phyloP scores from a whole-genome alignment of 2,888 invertebrate genomes.

The Kuschelorhynchus macadamiae region DNA sequence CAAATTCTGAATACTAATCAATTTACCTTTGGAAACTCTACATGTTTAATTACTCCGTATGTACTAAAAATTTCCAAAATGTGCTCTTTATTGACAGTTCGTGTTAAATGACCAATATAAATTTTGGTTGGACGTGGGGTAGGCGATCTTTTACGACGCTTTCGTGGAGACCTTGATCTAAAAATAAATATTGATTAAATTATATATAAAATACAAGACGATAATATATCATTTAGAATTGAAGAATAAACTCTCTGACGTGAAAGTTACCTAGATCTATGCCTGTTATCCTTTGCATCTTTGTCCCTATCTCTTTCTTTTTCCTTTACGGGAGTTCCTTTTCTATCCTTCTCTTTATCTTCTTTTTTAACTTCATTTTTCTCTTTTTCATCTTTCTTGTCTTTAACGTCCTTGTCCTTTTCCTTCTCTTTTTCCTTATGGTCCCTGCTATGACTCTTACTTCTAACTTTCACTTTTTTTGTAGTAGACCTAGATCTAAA shows the following conservation, averaged over 20 bases:
- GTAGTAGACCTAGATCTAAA: constrained; percentile 60
- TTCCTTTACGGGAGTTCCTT: constrained; percentile 53
- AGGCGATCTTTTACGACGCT: constrained; percentile 86
- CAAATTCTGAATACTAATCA: background rate
- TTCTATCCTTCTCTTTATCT: constrained; percentile 66
- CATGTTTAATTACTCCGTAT: constrained; percentile 87
- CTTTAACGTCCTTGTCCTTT: constrained; percentile 67
- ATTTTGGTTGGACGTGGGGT: constrained; percentile 94
- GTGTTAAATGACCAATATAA: constrained; percentile 92
- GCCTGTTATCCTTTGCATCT: constrained; percentile 60
- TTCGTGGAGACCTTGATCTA: constrained; percentile 76
- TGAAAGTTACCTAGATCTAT: constrained; percentile 66
- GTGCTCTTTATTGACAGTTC: constrained; percentile 94
- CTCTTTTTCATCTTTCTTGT: constrained; percentile 66
- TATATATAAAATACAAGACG: too few species aligned
- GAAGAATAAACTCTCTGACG: too few species aligned
- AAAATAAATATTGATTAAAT: too few species aligned
- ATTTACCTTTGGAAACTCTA: constrained; percentile 83
- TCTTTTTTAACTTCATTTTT: constrained; percentile 62
- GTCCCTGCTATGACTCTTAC: constrained; percentile 57
- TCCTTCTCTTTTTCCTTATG: constrained; percentile 61
- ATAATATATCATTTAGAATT: too few species aligned
- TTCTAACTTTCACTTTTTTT: constrained; percentile 60
- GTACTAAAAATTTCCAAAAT: constrained; percentile 92
- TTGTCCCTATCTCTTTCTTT: constrained; percentile 41